A percentile compares a stretch with the other conserved stretches of the same genome.
Conservation (phyloP, 2,888 invertebrate genomes). For the Drosophila melanosoma region DNA sequence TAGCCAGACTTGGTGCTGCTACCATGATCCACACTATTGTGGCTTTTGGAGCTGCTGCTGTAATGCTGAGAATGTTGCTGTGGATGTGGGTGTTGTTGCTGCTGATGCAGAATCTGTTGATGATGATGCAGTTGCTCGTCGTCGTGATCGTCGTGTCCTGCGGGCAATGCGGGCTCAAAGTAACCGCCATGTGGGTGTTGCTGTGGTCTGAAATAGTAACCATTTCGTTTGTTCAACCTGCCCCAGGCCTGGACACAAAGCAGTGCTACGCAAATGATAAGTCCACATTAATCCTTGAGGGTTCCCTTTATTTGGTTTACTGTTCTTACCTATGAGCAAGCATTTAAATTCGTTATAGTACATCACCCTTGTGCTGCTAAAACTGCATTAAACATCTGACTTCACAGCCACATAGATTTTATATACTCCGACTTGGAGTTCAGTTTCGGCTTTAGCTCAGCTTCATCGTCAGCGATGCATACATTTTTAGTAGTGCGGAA, state of each 20-base stretch:
- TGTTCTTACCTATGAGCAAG: conserved; percentile 62
- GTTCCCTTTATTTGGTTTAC: not conserved
- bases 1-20: conserved; percentile 68
- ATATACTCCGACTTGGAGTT: conserved; percentile 49
- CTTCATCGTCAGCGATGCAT: conserved; percentile 63
- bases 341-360: conserved; percentile 50
- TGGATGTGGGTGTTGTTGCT: conserved; percentile 15
- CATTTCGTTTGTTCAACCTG: conserved; percentile 80
- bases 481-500: conserved; percentile 72
- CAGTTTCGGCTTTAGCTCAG: conserved; percentile 40
- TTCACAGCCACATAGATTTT: conserved; percentile 41
- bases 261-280: conserved; percentile 45
- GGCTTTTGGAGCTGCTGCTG: conserved; percentile 38
- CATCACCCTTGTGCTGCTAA: conserved; percentile 55
- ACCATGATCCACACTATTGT: conserved; percentile 36
- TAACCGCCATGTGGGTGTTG: conserved; percentile 55
- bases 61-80: conserved; percentile 13
- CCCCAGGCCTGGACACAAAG: conserved; percentile 45
- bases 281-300: conserved; percentile 8
- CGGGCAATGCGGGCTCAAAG: conserved; percentile 59
- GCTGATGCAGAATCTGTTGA: conserved; percentile 38
- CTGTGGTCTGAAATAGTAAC: conserved; percentile 73
- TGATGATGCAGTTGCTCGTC: conserved; percentile 28
- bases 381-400: conserved; percentile 55
- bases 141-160: conserved; percentile 48